Conservation (phyloP, 2,888 invertebrate species). For the Stenchaetothrips biformis region DNA sequence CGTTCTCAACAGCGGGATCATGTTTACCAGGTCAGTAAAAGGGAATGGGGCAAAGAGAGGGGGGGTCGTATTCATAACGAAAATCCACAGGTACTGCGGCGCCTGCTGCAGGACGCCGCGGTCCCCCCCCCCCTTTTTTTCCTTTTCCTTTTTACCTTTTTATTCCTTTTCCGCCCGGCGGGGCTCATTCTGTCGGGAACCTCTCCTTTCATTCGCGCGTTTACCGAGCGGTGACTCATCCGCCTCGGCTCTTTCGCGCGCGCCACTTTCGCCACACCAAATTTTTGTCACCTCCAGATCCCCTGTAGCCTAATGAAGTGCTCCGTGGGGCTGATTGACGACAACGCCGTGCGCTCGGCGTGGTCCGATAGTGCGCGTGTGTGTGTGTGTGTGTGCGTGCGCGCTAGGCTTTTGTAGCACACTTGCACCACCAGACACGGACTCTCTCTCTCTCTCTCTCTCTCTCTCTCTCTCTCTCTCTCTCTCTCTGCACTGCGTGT, state of each 20-base stretch:
- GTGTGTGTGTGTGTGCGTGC: too few relatives aligned
- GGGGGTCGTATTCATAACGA: not conserved
- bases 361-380: too few relatives aligned
- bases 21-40: constrained; percentile 39
- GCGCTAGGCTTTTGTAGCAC: too few relatives aligned
- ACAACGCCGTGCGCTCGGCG: too few relatives aligned
- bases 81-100: not conserved
- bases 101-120: not conserved
- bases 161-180: not conserved
- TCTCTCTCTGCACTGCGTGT: not conserved
- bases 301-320: too few relatives aligned
- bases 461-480: not conserved
- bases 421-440: too few relatives aligned
- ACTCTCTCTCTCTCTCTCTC: not conserved
- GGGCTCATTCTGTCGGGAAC: not conserved
- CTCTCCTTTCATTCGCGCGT: constrained; percentile 15
- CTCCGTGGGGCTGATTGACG: too few relatives aligned
- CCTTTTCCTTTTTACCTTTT: not conserved
- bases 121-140: not conserved
- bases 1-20: constrained; percentile 36
- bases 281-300: too few relatives aligned
- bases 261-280: too few relatives aligned
- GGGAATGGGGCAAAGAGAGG: not conserved
- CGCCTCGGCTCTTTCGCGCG: not conserved
- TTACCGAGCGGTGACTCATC: not conserved